phyloP scores from a whole-genome alignment of 1,140 invertebrate genomes.

The Caenorhabditis briggsae region DNA sequence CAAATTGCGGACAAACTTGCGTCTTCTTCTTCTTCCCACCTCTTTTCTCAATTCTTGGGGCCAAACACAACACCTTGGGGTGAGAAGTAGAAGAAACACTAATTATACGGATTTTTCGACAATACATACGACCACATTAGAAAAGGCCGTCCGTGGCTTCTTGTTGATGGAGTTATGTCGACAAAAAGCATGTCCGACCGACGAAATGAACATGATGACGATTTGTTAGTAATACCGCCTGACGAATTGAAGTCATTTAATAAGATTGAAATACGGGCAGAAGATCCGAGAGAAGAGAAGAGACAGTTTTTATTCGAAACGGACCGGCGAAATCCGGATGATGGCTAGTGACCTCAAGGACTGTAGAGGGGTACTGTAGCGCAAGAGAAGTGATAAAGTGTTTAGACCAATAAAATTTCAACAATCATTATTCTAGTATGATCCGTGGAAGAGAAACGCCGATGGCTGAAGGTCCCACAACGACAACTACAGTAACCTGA shows the following conservation, averaged over 20 bases:
- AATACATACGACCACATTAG: constrained; percentile 43
- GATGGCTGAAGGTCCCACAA: no score
- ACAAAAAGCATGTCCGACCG: constrained; percentile 23
- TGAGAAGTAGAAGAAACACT: constrained; percentile 45
- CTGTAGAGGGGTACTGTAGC: neutral
- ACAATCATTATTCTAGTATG: no score
- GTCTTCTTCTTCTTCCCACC: constrained; percentile 7
- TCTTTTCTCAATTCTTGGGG: neutral
- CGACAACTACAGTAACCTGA: no score
- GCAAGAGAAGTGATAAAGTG: no score
- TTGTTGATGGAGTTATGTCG: constrained; percentile 15
- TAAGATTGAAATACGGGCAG: constrained; percentile 20
- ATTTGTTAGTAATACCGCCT: constrained; percentile 38
- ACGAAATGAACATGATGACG: constrained; percentile 25
- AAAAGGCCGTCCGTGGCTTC: constrained; percentile 39
- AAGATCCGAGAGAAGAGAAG: neutral
- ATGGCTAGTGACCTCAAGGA: neutral
- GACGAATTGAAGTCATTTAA: constrained; percentile 28
- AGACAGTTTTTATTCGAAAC: neutral
- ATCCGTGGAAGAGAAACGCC: no score
- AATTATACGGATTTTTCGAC: constrained; percentile 48
- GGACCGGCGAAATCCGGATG: neutral
- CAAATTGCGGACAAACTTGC: constrained; percentile 52
- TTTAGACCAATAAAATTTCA: no score
- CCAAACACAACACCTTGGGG: neutral